A percentile compares a stretch with the other conserved stretches of the same genome.
These are phyloP conservation scores for Regulus satrapa DNA, from an alignment of 2,113 vertebrate genomes.

Conservation along the genomic window DNA sequence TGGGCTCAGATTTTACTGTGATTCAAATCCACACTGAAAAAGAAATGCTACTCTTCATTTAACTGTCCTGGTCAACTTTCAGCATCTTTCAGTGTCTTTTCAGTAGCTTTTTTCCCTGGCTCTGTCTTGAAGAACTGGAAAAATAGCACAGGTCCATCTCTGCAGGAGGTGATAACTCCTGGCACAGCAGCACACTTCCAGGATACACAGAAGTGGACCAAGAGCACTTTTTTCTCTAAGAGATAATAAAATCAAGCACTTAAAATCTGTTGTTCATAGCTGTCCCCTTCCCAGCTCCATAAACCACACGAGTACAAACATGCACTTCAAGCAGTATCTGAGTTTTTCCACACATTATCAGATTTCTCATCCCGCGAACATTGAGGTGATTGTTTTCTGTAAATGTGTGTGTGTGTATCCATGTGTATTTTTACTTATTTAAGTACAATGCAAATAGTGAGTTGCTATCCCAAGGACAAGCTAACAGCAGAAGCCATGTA, in stretches of 20 bases:
- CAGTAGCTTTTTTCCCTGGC: background rate
- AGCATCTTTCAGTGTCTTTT: background rate
- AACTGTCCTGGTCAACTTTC: background rate
- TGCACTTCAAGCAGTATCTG: background rate
- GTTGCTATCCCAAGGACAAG: background rate
- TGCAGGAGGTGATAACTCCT: background rate
- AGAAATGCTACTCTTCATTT: background rate
- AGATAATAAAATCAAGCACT: background rate
- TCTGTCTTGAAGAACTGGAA: background rate
- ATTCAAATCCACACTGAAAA: background rate
- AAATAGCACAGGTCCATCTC: background rate
- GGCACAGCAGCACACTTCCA: background rate
- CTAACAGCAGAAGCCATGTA: background rate
- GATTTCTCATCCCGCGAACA: background rate
- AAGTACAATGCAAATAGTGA: background rate
- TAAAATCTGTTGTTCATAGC: background rate
- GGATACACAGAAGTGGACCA: background rate
- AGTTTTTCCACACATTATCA: background rate
- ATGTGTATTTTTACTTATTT: background rate
- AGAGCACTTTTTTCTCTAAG: background rate
- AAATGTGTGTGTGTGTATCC: background rate
- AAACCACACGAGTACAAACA: background rate
- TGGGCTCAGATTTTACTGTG: background rate
- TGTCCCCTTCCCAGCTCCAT: accelerated
- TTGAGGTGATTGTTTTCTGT: background rate